Percentiles rank a stretch among this genome's conserved stretches.
Evolutionary conservation across 23 tunicate genomes (phyloP).

Genomic region (Corella eumyota): DNA sequence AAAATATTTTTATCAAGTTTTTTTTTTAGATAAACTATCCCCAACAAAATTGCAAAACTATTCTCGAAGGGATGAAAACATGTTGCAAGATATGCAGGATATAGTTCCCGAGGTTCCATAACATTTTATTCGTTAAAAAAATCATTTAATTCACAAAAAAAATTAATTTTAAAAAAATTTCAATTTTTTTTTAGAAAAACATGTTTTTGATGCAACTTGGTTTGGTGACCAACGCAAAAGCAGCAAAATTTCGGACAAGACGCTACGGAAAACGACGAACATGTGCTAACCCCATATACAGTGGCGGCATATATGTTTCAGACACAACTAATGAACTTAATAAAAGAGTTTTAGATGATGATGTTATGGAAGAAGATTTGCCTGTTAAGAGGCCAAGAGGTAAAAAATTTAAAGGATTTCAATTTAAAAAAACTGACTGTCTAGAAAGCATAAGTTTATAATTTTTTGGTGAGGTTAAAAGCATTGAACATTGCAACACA

Average conservation of each 20-base stretch:
- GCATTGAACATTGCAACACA: too few relatives aligned
- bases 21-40: too few relatives aligned
- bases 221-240: constrained; percentile 46
- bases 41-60: too few relatives aligned
- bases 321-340: constrained; percentile 22
- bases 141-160: background rate
- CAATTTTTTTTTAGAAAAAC: constrained; percentile 16
- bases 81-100: background rate
- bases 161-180: too few relatives aligned
- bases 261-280: constrained; percentile 52
- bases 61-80: background rate
- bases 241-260: constrained; percentile 45
- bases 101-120: background rate
- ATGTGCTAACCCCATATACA: constrained; percentile 79
- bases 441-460: background rate
- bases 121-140: background rate
- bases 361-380: constrained; percentile 39
- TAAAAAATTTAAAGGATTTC: background rate
- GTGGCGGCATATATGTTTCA: constrained; percentile 76
- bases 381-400: constrained; percentile 66
- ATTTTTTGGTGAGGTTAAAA: background rate
- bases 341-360: constrained; percentile 37
- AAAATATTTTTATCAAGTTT: too few relatives aligned
- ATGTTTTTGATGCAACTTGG: constrained; percentile 26
- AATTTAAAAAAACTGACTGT: background rate